Base-by-base conservation (phyloP, 2,113 vertebrate genomes). In the Petroica traversi region DNA sequence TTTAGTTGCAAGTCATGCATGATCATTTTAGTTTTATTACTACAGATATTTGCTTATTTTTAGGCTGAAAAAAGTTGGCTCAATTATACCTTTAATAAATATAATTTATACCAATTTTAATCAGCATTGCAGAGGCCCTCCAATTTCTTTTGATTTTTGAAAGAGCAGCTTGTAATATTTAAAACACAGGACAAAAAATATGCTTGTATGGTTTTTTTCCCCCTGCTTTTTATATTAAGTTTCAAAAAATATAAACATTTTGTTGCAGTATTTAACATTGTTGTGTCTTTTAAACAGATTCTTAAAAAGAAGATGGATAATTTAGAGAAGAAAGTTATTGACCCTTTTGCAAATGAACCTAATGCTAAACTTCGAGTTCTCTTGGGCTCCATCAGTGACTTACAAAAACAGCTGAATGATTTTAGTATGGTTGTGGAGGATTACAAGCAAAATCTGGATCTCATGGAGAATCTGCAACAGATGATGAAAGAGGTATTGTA, bases 401-500 rank as follows among this genome's bases (percentile, higher is more conserved):
- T 99, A 86, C 98, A 98, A 72, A 99, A 98, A 92, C 98, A 99
- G 73, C 90, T 99, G 96, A 97, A 97, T 88, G 98, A 99, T 59
- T 98, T 99, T 91, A 98, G 97, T 48, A 96, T 83, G 82, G 97
- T 98, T 72, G 95, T 99, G 64, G 97, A 98, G 34, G 99, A 99
- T 85, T 99, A 99, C 93, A 98, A 97, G 72, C 97, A 97, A 80
- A 98, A 98, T 64, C 97, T 99, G 85, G 98, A 98, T 85, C 96
- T 98, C 88, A 98, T 94, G 18, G 98, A 98, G 92, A 98, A 98
- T 33, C 98, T 99, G 64, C 99, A 99, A 34, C 98, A 98, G 61
- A 97, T 99, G 88, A 98, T 98, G 96, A 98, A 99, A 87, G 99
- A 99, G 99, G 99, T 99, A 98, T 43, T 46, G 22, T 67, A 92